Base-by-base conservation (phyloP, 2,797 vertebrate species). In the Peromyscus melanophrys region DNA sequence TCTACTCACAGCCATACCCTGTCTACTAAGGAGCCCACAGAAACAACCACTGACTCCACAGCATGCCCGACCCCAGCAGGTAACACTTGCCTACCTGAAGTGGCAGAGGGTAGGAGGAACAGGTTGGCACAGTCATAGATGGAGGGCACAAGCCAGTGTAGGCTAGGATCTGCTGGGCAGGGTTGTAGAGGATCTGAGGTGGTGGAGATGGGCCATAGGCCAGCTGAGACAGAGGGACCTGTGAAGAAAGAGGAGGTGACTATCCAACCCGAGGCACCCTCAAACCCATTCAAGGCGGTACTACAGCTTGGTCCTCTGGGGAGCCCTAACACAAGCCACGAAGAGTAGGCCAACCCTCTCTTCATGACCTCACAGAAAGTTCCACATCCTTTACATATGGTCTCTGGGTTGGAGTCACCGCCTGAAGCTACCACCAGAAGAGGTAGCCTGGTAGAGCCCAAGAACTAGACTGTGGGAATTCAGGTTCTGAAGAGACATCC, bases 121-220 rank as follows among this genome's bases (percentile, higher is more conserved):
- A 99, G 0, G 99, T 98, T 0, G 99, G 99, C 78, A 99, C 98
- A 1, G 99, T 31, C 63, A 99, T 98, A 0, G 99, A 98, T 0
- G 99, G 97, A 0, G 99, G 99, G 94, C 99, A 99, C 98, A 99
- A 99, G 16, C 99, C 99, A 0, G 99, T 65, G 0, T 99, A 99
- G 10, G 99, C 99, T 96, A 99, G 98, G 98, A 99, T 99, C 98
- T 99, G 99, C 97, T 99, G 99, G 21, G 99, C 98, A 0, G 99
- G 99, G 96, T 99, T 99, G 98, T 99, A 99, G 71, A 99, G 98
- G 97, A 99, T 99, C 98, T 99, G 99, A 57, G 99, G 99, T 2
- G 99, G 99, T 0, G 99, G 98, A 0, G 98, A 96, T 0, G 99
- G 98, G 96, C 99, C 99, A 31, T 98, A 98, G 77, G 99, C 98